phyloP scores from a whole-genome alignment of 2,888 invertebrate species.

The Drosophila villosipedis region DNA sequence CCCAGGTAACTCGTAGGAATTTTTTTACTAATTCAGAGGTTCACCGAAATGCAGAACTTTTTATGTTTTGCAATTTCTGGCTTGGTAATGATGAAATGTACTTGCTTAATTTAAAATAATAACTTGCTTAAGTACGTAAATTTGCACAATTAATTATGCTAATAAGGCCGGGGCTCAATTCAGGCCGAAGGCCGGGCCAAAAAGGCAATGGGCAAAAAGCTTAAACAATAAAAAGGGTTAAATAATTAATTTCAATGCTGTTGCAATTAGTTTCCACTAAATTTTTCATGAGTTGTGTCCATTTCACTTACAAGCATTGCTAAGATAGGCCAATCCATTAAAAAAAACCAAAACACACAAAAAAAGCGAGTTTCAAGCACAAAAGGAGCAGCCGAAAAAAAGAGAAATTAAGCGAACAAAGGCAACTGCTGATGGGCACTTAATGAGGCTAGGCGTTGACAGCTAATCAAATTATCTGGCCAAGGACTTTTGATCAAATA shows the following conservation, averaged over 20 bases:
- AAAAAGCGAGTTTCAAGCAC: slow-evolving; percentile 15
- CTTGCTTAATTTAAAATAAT: slow-evolving; percentile 77
- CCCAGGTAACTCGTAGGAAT: slow-evolving; percentile 1
- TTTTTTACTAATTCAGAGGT: background rate
- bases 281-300: slow-evolving; percentile 78
- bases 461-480: slow-evolving; percentile 79
- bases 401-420: slow-evolving; percentile 36
- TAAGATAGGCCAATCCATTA: slow-evolving; percentile 38
- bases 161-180: slow-evolving; percentile 66
- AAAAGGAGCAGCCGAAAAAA: slow-evolving; percentile 19
- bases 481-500: slow-evolving; percentile 68
- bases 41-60: background rate
- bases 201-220: slow-evolving; percentile 64
- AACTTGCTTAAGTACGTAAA: slow-evolving; percentile 81
- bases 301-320: slow-evolving; percentile 35
- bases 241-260: slow-evolving; percentile 82
- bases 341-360: slow-evolving; percentile 10
- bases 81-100: slow-evolving; percentile 52
- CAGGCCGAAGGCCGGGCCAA: slow-evolving; percentile 40
- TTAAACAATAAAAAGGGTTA: slow-evolving; percentile 82
- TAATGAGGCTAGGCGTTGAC: slow-evolving; percentile 67
- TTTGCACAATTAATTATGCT: slow-evolving; percentile 83
- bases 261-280: slow-evolving; percentile 81
- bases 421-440: slow-evolving; percentile 60
- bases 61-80: background rate